Conservation (phyloP, 1,140 invertebrate species). For the Eupristina koningsbergeri region DNA sequence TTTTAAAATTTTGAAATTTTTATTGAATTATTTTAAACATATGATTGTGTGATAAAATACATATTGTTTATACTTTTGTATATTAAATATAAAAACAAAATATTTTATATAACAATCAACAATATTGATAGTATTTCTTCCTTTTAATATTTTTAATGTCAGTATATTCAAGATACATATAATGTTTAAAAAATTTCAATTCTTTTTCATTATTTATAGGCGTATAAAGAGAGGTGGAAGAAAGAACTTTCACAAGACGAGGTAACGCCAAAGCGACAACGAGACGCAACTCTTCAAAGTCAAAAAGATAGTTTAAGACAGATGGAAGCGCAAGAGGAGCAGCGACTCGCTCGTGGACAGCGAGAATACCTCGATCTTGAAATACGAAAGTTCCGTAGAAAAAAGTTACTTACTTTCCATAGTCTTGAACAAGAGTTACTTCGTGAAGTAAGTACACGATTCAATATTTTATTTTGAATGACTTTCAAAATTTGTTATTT, state of each 20-base stretch:
- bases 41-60: no score
- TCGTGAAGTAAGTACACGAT: constrained; percentile 80
- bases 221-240: constrained; percentile 97
- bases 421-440: constrained; percentile 92
- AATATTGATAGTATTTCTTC: no score
- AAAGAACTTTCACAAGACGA: constrained; percentile 92
- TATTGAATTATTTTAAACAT: no score
- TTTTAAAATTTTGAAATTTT: no score
- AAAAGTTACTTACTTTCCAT: constrained; percentile 90
- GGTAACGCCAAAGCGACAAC: constrained; percentile 91
- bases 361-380: constrained; percentile 93
- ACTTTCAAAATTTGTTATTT: no score
- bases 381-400: constrained; percentile 92
- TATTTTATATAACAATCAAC: no score
- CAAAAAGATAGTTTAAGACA: constrained; percentile 95
- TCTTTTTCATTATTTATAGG: constrained; percentile 63
- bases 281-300: constrained; percentile 91
- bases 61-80: no score
- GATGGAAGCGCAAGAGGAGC: constrained; percentile 92
- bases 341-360: constrained; percentile 88
- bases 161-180: no score
- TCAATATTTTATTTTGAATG: background rate
- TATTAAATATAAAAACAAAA: no score
- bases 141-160: no score
- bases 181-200: background rate